Evolutionary conservation across 2,113 vertebrate species (phyloP).

Genomic region (Engraulis encrasicolus): DNA sequence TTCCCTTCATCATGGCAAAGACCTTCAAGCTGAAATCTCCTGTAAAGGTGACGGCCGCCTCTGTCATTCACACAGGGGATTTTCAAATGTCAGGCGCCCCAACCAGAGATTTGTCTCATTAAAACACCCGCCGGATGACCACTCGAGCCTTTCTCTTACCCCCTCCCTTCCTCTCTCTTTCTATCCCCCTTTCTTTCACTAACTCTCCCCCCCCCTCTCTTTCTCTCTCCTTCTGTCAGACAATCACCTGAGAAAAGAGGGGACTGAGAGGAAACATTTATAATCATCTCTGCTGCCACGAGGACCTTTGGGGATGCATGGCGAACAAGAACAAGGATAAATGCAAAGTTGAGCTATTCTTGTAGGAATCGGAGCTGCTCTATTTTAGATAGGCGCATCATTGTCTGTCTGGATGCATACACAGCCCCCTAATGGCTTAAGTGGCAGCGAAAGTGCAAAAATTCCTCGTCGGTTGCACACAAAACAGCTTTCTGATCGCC

Average conservation of each 20-base stretch:
- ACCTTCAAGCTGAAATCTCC: slow-evolving; percentile 67
- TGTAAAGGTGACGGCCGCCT: slow-evolving; percentile 77
- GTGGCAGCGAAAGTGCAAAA: background rate
- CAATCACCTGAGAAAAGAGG: slow-evolving; percentile 40
- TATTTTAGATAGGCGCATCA: background rate
- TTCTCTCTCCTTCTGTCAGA: background rate
- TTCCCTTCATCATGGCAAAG: slow-evolving; percentile 72
- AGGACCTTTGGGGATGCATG: slow-evolving; percentile 50
- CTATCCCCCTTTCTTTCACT: background rate
- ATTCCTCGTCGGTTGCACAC: background rate
- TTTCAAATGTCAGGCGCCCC: slow-evolving; percentile 79
- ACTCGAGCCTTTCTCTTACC: slow-evolving; percentile 42
- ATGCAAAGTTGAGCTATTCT: slow-evolving; percentile 14
- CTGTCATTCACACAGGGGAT: slow-evolving; percentile 74
- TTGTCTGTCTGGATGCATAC: background rate
- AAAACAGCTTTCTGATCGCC: background rate
- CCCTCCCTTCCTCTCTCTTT: background rate
- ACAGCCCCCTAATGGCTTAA: background rate
- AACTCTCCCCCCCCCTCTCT: no score
- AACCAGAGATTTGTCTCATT: slow-evolving; percentile 76
- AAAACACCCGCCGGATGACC: slow-evolving; percentile 67
- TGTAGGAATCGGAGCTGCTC: background rate
- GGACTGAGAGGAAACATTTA: slow-evolving; percentile 56
- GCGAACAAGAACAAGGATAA: background rate
- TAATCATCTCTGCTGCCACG: slow-evolving; percentile 64